Evolutionary conservation across 2,797 vertebrate species (phyloP), one percentile per base, ranked within the genome.

Genomic region (Pseudopleuronectes americanus): DNA sequence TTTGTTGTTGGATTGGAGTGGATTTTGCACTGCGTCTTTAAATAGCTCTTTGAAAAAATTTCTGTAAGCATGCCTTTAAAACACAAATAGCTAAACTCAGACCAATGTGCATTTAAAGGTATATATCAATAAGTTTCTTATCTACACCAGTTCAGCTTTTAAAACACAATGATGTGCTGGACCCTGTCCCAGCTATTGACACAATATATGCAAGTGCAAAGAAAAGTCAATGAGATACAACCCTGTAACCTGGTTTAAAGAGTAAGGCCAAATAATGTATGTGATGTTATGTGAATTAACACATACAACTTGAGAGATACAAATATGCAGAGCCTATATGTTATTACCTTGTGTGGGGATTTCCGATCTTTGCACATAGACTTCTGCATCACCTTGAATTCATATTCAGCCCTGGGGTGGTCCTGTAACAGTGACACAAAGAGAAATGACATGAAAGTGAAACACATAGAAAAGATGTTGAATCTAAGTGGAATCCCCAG

Each of bases 371-470:
- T 97, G 61, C 90, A 95, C 58, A 96, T 76, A 0, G 96, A 96
- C 84, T 99, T 99, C 90, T 97, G 94, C 93, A 99, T 90, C 62
- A 99, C 97, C 74, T 93, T 94, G 19, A 97, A 96, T 90, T 99
- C 98, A 0, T 99, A 99, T 61, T 99, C 97, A 0, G 97, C 97
- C 79, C 97, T 92, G 22, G 97, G 97, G 52, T 99, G 97, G 87
- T 97, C 97, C 98, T 99, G 89, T 59, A 28, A 68, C 26, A n/a
- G 65, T 6, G 41, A 71, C 23, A 79, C 47, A 63, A 14, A 66
- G 19, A 73, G 2, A 70, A 54, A 70, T 62, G 28, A 69, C 45
- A 51, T 57, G 48, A 56, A 14, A 57, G 14, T 24, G 6, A 56
- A 62, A 62, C 41, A 48, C 8, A 48, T 2, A 43, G 23, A 58